A percentile compares a stretch with the other conserved stretches of the same genome.
These are phyloP conservation scores for Artibeus jamaicensis DNA, from an alignment of 2,797 vertebrate genomes.

Conservation along the genomic window DNA sequence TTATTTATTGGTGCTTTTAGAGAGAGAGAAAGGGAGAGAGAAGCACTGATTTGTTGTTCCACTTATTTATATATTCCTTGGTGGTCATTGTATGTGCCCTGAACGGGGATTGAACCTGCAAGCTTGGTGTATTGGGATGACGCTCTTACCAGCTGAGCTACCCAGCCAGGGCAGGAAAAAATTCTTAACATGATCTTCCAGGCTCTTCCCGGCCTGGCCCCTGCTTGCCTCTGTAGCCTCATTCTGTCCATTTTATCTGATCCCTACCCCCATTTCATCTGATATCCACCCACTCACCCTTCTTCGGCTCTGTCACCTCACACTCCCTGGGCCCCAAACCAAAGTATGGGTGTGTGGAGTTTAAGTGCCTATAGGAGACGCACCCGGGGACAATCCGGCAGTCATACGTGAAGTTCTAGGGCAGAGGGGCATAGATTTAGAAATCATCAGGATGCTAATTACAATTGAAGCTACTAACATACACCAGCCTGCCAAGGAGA, in stretches of 20 bases:
- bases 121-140: too few species aligned
- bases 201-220: too few species aligned
- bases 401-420: neutral
- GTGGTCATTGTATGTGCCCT: too few species aligned
- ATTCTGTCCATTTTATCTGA: neutral
- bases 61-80: too few species aligned
- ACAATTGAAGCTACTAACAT: neutral
- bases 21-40: too few species aligned
- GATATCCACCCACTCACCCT: neutral
- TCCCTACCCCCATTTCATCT: neutral
- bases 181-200: too few species aligned
- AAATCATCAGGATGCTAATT: neutral
- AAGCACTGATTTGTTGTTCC: too few species aligned
- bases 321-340: neutral
- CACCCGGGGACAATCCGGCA: neutral
- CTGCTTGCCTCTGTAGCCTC: neutral
- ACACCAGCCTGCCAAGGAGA: neutral
- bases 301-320: neutral
- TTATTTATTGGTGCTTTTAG: too few species aligned
- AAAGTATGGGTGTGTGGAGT: neutral
- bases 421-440: neutral
- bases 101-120: too few species aligned
- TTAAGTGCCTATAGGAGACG: neutral
- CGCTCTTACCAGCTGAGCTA: too few species aligned
- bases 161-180: too few species aligned